A percentile compares a stretch with the other conserved stretches of the same genome.
Conservation (phyloP, 2,888 invertebrate species). For the Rhynchonema sp. region DNA sequence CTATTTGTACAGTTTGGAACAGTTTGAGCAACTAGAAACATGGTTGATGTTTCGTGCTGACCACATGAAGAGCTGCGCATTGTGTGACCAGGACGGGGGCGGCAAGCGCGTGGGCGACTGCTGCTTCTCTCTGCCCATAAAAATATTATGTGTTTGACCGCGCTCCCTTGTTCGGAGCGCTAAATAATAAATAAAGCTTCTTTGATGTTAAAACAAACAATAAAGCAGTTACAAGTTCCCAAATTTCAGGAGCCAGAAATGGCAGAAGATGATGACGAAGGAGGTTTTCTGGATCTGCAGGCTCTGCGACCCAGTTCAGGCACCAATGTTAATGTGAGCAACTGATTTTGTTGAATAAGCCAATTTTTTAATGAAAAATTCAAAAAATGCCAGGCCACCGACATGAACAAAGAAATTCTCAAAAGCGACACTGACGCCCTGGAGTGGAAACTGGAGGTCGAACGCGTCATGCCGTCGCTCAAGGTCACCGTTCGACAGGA, state of each 20-base stretch:
- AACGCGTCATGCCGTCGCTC: constrained; percentile 73
- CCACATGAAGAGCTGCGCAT: too few species aligned
- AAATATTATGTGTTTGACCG: too few species aligned
- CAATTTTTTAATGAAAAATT: too few species aligned
- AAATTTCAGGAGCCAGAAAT: constrained; percentile 11
- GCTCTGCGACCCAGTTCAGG: constrained; percentile 28
- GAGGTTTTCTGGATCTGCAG: constrained; percentile 43
- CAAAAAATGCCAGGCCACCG: neutral
- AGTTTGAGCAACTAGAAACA: too few species aligned
- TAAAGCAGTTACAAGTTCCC: constrained; percentile 38
- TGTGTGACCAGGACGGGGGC: too few species aligned
- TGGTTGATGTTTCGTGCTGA: too few species aligned
- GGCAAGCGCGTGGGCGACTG: too few species aligned
- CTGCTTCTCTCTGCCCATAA: too few species aligned
- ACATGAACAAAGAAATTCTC: constrained; percentile 36
- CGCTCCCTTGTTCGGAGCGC: too few species aligned
- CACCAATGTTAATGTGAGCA: neutral
- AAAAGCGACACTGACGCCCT: constrained; percentile 50
- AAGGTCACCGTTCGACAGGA: constrained; percentile 39
- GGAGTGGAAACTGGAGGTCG: constrained; percentile 74
- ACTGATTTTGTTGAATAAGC: constrained; percentile 13
- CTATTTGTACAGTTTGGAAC: too few species aligned
- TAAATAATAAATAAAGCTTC: neutral
- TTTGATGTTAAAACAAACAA: too few species aligned
- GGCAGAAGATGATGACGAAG: constrained; percentile 35